These are phyloP conservation scores for Calliphora vomitoria DNA, from an alignment of 2,888 invertebrate species.

Conservation along the genomic window DNA sequence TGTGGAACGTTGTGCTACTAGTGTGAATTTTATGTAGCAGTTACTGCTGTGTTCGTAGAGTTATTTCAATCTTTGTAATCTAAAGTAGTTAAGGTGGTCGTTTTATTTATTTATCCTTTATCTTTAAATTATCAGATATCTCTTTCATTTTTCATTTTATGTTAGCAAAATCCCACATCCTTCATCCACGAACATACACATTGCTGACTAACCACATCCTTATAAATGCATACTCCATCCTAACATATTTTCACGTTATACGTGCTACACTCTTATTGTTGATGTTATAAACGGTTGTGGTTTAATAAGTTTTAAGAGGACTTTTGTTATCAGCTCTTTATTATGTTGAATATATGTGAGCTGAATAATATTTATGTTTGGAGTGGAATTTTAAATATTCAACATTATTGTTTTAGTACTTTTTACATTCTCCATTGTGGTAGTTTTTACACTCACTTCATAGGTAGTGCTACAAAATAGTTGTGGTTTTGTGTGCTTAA, in stretches of 20 bases:
- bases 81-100: background rate
- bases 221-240: background rate
- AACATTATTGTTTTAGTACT: conserved; percentile 22
- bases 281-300: conserved; percentile 37
- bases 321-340: conserved; percentile 35
- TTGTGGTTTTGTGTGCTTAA: no score
- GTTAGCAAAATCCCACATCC: background rate
- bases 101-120: conserved; percentile 31
- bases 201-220: conserved; percentile 11
- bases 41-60: no score
- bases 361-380: conserved; percentile 10
- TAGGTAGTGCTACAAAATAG: no score
- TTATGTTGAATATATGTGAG: conserved; percentile 25
- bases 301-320: conserved; percentile 38
- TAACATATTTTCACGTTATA: background rate
- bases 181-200: background rate
- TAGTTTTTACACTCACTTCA: no score
- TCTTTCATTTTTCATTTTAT: conserved; percentile 10
- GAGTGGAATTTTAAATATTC: conserved; percentile 24
- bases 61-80: background rate
- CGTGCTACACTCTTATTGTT: background rate
- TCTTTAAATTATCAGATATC: conserved; percentile 35
- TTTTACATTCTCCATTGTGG: background rate
- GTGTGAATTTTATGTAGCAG: no score
- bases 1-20: no score